A percentile compares a stretch with the other conserved stretches of the same genome.
phyloP scores from a whole-genome alignment of 1,140 invertebrate species.

The Bombus waltoni region DNA sequence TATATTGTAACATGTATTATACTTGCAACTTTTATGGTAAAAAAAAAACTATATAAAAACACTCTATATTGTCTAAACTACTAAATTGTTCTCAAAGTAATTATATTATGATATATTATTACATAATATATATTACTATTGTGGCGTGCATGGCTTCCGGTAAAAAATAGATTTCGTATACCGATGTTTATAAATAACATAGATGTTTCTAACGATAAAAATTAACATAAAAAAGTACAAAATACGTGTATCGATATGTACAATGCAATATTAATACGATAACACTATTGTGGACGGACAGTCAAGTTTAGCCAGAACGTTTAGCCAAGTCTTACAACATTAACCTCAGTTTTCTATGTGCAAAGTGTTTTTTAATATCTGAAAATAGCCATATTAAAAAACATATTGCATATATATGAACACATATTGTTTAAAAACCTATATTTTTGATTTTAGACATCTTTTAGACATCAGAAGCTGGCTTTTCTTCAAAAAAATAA shows the following conservation, averaged over 20 bases:
- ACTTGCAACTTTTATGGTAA: not conserved
- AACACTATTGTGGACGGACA: conserved; percentile 63
- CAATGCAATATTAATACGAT: conserved; percentile 40
- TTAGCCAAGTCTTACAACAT: conserved; percentile 6
- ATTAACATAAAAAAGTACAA: conserved; percentile 48
- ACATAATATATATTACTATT: conserved; percentile 28
- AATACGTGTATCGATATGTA: conserved; percentile 48
- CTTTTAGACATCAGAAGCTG: not conserved
- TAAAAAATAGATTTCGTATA: conserved; percentile 18
- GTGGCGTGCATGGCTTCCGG: not conserved
- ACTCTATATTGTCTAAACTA: not conserved
- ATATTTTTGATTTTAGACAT: conserved; percentile 12
- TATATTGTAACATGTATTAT: conserved; percentile 11
- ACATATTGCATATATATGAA: conserved; percentile 15
- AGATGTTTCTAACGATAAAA: conserved; percentile 6
- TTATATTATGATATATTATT: not conserved
- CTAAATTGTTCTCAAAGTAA: conserved; percentile 5
- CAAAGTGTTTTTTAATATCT: conserved; percentile 17
- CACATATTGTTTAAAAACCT: conserved; percentile 20
- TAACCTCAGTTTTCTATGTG: conserved; percentile 13
- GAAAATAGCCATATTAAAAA: not conserved
- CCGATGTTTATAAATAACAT: conserved; percentile 6
- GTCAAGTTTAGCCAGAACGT: not conserved
- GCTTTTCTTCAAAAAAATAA: conserved; percentile 28
- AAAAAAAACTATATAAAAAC: conserved; percentile 12